A percentile compares a stretch with the other conserved stretches of the same genome.
These are phyloP conservation scores for Platynereis dumerilii DNA, from an alignment of 2,888 invertebrate species.

Conservation along the genomic window DNA sequence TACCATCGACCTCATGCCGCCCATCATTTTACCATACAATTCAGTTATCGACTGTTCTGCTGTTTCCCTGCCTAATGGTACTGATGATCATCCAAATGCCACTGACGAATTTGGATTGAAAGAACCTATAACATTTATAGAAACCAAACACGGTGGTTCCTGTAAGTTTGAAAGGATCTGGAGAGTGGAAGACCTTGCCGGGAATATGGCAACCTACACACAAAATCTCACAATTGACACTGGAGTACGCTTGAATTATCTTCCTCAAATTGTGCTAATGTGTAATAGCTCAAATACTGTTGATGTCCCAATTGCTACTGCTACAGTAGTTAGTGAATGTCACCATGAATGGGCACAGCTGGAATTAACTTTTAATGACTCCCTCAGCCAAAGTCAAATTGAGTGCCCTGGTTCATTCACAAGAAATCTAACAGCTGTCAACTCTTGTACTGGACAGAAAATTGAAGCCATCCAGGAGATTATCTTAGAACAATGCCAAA, in stretches of 20 bases:
- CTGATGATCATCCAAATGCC: no score
- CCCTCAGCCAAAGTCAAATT: background rate
- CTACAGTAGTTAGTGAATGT: background rate
- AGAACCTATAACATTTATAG: no score
- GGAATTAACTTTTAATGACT: background rate
- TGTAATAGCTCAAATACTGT: background rate
- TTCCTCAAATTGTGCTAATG: background rate
- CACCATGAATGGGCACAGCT: background rate
- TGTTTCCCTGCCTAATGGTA: no score
- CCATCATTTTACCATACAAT: no score
- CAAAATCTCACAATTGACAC: background rate
- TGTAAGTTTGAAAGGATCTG: background rate
- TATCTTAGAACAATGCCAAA: background rate
- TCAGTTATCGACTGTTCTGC: no score
- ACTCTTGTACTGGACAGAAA: background rate
- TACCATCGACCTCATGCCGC: no score
- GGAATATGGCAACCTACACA: background rate
- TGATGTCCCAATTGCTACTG: background rate
- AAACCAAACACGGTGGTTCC: background rate
- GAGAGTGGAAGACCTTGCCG: background rate
- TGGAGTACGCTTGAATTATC: background rate
- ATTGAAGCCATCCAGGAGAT: background rate
- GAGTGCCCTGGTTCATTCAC: background rate
- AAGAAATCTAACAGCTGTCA: background rate
- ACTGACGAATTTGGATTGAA: no score